Conservation (phyloP, 2,888 invertebrate genomes). For the Hypselothyrea guttata region DNA sequence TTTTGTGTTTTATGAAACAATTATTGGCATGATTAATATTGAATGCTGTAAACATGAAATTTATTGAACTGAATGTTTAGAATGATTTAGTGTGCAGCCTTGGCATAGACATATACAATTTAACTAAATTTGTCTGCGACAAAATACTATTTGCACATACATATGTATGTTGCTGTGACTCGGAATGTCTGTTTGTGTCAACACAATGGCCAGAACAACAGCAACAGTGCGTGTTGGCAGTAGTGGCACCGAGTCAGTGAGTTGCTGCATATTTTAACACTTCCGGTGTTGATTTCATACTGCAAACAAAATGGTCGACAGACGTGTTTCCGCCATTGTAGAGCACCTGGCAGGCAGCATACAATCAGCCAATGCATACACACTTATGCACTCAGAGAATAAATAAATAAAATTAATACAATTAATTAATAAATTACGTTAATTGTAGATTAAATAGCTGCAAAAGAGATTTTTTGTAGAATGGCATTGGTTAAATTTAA, state of each 20-base stretch:
- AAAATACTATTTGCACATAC: neutral
- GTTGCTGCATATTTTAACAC: constrained; percentile 71
- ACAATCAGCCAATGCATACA: neutral
- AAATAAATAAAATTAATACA: too few relatives aligned
- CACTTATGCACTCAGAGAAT: too few relatives aligned
- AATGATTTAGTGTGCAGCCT: neutral
- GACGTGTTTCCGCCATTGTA: constrained; percentile 66
- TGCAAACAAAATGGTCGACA: constrained; percentile 77
- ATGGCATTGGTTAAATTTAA: too few relatives aligned
- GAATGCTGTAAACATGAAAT: too few relatives aligned
- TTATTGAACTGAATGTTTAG: too few relatives aligned
- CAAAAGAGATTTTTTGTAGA: too few relatives aligned
- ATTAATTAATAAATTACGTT: too few relatives aligned
- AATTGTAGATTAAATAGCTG: too few relatives aligned
- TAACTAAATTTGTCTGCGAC: neutral
- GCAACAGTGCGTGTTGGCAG: constrained; percentile 13
- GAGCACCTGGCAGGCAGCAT: constrained; percentile 51
- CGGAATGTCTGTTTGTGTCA: constrained; percentile 60
- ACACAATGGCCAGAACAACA: constrained; percentile 28
- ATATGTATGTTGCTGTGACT: constrained; percentile 25
- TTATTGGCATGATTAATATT: too few relatives aligned
- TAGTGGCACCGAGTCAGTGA: constrained; percentile 34
- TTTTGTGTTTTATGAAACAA: too few relatives aligned
- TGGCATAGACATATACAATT: constrained; percentile 3
- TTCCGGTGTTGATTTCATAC: constrained; percentile 76